These are phyloP conservation scores for Scrobipalpa costella DNA, from an alignment of 2,888 invertebrate species.

Conservation along the genomic window DNA sequence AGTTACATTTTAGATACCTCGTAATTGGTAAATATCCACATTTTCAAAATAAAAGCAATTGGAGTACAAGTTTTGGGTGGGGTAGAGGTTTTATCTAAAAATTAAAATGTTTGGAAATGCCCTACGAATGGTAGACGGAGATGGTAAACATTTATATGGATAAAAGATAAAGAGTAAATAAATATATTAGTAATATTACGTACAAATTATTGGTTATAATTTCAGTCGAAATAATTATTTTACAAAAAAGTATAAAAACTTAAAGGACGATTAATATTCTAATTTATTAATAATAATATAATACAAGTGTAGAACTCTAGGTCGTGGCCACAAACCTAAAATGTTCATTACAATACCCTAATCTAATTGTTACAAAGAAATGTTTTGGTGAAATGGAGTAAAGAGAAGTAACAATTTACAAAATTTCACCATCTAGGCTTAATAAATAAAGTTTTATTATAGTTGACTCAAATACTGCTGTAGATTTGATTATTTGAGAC, in stretches of 20 bases:
- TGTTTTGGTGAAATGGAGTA: conserved; percentile 68
- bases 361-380: conserved; percentile 30
- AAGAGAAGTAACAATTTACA: conserved; percentile 73
- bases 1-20: conserved; percentile 31
- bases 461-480: conserved; percentile 34
- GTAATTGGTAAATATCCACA: conserved; percentile 24
- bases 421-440: conserved; percentile 61
- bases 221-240: conserved; percentile 60
- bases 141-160: conserved; percentile 39
- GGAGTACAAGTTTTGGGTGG: conserved; percentile 36
- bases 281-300: conserved; percentile 41
- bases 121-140: background rate
- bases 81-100: conserved; percentile 25
- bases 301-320: conserved; percentile 48
- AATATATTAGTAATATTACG: conserved; percentile 27
- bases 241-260: conserved; percentile 49
- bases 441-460: conserved; percentile 36
- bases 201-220: conserved; percentile 46
- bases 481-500: conserved; percentile 25
- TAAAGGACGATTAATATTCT: conserved; percentile 31
- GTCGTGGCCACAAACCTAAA: conserved; percentile 53
- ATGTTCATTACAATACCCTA: conserved; percentile 33
- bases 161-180: conserved; percentile 10
- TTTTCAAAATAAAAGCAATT: conserved; percentile 4
- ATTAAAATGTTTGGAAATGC: conserved; percentile 17